Percentiles rank a stretch among this genome's conserved stretches.
These are phyloP conservation scores for Tricholauxania praeusta DNA, from an alignment of 2,888 invertebrate species.

Conservation along the genomic window DNA sequence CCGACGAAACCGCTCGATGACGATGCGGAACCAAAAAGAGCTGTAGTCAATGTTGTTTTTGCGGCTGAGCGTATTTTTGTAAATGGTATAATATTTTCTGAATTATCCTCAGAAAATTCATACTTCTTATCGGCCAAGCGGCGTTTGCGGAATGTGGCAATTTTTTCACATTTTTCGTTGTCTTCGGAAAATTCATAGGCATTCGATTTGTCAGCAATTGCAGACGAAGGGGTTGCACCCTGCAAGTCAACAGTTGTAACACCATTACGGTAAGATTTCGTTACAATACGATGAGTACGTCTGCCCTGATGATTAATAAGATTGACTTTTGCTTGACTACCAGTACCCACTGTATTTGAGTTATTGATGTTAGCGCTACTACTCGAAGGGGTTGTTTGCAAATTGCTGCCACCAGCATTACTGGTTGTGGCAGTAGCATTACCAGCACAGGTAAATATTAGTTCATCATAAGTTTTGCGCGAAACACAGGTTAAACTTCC, in stretches of 20 bases:
- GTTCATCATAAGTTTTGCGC: slow-evolving; percentile 68
- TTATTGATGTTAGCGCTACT: slow-evolving; percentile 38
- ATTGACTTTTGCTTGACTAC: slow-evolving; percentile 48
- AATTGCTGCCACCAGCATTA: not conserved
- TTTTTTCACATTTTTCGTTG: slow-evolving; percentile 84
- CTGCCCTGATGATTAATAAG: slow-evolving; percentile 57
- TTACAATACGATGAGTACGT: slow-evolving; percentile 64
- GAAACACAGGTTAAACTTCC: slow-evolving; percentile 46
- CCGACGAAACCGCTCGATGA: slow-evolving; percentile 38
- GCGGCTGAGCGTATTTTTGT: slow-evolving; percentile 63
- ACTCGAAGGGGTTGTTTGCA: slow-evolving; percentile 38
- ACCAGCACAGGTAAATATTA: slow-evolving; percentile 68
- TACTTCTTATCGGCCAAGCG: slow-evolving; percentile 92
- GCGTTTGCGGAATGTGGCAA: slow-evolving; percentile 87
- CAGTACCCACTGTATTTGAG: slow-evolving; percentile 34
- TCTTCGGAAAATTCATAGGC: slow-evolving; percentile 90
- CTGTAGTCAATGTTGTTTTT: slow-evolving; percentile 45
- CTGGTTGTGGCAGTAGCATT: slow-evolving; percentile 38
- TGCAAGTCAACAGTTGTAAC: slow-evolving; percentile 64
- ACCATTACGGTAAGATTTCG: slow-evolving; percentile 65
- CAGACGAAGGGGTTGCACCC: slow-evolving; percentile 69
- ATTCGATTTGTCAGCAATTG: slow-evolving; percentile 68
- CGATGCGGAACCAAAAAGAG: slow-evolving; percentile 28
- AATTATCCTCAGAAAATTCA: slow-evolving; percentile 86
- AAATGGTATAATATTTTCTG: slow-evolving; percentile 73